A percentile compares a stretch with the other conserved stretches of the same genome.
phyloP scores from a whole-genome alignment of 2,797 vertebrate species.

The Natrix natrix region DNA sequence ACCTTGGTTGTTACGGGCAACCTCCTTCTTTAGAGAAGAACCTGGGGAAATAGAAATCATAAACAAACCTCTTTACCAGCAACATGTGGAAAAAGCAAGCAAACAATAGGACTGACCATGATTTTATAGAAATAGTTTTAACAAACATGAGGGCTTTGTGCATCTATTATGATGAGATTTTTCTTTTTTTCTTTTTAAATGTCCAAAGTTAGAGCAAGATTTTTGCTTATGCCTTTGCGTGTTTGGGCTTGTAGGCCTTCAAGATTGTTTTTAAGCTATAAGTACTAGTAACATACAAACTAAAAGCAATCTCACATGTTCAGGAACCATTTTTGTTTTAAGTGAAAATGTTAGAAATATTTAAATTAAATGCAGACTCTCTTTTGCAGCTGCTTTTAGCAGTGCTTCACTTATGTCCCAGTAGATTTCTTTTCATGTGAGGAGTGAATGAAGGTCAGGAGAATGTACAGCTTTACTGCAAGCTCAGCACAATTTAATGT shows the following conservation, averaged over 20 bases:
- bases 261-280: background rate
- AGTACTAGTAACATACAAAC: background rate
- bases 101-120: background rate
- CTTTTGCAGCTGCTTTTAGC: conserved; percentile 10
- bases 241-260: background rate
- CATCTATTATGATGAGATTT: background rate
- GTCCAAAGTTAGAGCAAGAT: background rate
- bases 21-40: background rate
- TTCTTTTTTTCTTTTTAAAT: background rate
- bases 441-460: conserved; percentile 4
- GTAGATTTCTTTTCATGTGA: conserved; percentile 1
- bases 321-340: background rate
- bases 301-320: background rate
- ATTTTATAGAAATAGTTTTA: background rate
- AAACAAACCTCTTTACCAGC: background rate
- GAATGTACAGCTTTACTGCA: conserved; percentile 2
- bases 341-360: conserved; percentile 2
- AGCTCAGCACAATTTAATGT: conserved; percentile 7
- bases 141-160: background rate
- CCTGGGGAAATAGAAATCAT: background rate
- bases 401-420: conserved; percentile 10
- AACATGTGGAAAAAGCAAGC: background rate
- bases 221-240: background rate
- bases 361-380: conserved; percentile 21
- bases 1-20: background rate